Conservation (phyloP, 2,888 invertebrate genomes). For the Andrena haemorrhoa region DNA sequence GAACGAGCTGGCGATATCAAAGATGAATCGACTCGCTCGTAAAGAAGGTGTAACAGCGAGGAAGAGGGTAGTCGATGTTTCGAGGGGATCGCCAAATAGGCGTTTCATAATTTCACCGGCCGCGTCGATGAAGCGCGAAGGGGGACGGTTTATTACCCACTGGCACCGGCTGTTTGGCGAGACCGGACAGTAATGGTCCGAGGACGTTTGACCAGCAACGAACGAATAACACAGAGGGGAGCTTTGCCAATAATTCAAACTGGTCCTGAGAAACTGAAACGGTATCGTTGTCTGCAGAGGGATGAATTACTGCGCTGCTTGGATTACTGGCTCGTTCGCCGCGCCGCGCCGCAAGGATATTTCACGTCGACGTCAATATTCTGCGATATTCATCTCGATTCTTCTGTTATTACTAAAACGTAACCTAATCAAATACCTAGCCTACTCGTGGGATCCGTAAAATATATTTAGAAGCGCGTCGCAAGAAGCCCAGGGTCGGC, state of each 20-base stretch:
- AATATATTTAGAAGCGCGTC: too few species aligned
- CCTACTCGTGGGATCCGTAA: too few species aligned
- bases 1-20: slow-evolving; percentile 39
- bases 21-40: slow-evolving; percentile 54
- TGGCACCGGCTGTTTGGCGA: slow-evolving; percentile 54
- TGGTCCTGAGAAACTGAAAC: slow-evolving; percentile 26
- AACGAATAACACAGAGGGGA: slow-evolving; percentile 29
- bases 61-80: slow-evolving; percentile 36
- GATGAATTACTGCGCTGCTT: slow-evolving; percentile 20
- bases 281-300: slow-evolving; percentile 14
- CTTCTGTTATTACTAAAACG: neutral
- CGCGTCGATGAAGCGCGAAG: slow-evolving; percentile 53
- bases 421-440: neutral
- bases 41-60: slow-evolving; percentile 34
- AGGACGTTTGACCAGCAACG: slow-evolving; percentile 46
- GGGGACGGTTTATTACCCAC: slow-evolving; percentile 70
- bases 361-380: neutral
- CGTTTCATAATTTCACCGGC: slow-evolving; percentile 57
- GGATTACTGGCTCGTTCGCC: slow-evolving; percentile 17
- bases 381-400: neutral
- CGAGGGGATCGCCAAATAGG: slow-evolving; percentile 42
- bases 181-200: slow-evolving; percentile 51
- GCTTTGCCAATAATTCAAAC: slow-evolving; percentile 39
- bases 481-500: too few species aligned
- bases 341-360: neutral